Evolutionary conservation across 2,113 vertebrate species (phyloP).

Genomic region (Phylloscopus whistleri): DNA sequence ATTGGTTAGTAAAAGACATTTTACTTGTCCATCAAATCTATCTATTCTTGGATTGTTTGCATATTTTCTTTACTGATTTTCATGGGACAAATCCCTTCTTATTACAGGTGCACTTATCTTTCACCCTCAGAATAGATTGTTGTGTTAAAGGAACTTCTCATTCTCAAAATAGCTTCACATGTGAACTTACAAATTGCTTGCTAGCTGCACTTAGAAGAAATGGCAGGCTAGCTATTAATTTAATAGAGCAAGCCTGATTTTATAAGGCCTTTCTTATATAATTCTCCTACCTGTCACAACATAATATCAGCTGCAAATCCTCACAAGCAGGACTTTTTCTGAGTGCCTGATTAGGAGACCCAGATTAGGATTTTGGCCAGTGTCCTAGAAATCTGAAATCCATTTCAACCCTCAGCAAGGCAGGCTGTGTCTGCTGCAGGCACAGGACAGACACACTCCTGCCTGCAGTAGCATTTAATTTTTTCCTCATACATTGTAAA

Average conservation of each 20-base stretch:
- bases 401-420: background rate
- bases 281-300: background rate
- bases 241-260: background rate
- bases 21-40: background rate
- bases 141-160: too few species aligned
- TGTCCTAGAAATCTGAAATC: background rate
- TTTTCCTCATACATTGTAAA: constrained; percentile 56
- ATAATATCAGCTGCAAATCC: background rate
- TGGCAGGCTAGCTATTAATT: background rate
- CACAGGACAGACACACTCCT: background rate
- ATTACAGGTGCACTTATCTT: background rate
- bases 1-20: background rate
- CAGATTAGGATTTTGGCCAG: too few species aligned
- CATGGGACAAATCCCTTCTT: background rate
- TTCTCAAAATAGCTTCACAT: too few species aligned
- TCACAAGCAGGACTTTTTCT: background rate
- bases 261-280: background rate
- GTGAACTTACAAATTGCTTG: background rate
- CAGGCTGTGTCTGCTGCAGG: background rate
- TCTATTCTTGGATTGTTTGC: background rate
- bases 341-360: background rate
- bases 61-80: background rate
- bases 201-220: background rate
- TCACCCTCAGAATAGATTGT: background rate
- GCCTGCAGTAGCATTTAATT: constrained; percentile 22